These are phyloP conservation scores for Myiotriccus ornatus DNA, from an alignment of 2,797 vertebrate species.

Conservation along the genomic window DNA sequence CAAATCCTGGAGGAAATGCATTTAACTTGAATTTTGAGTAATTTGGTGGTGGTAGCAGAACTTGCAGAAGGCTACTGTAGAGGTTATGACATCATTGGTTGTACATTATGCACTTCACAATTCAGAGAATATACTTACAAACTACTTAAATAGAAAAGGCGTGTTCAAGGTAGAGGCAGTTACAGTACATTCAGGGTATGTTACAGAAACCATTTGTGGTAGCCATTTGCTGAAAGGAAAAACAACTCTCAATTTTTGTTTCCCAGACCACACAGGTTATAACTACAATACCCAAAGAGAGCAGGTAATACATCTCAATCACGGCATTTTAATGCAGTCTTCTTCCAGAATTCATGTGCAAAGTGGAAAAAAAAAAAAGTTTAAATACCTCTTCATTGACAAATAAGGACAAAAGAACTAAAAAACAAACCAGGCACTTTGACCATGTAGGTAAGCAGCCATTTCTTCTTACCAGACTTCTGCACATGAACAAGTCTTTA, in stretches of 20 bases:
- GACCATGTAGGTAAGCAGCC: conserved; percentile 60
- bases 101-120: conserved; percentile 55
- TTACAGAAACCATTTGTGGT: conserved; percentile 58
- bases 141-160: conserved; percentile 61
- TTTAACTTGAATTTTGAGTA: background rate
- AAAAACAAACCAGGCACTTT: conserved; percentile 70
- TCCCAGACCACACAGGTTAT: conserved; percentile 57
- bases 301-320: background rate
- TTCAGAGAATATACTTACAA: conserved; percentile 41
- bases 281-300: conserved; percentile 57
- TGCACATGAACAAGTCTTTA: conserved; percentile 54
- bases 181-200: conserved; percentile 65
- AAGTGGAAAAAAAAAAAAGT: conserved; percentile 27
- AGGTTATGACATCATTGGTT: conserved; percentile 36
- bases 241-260: conserved; percentile 25
- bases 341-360: conserved; percentile 59
- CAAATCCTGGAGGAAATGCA: conserved; percentile 17
- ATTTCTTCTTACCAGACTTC: conserved; percentile 48
- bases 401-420: conserved; percentile 42
- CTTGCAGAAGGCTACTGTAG: conserved; percentile 58
- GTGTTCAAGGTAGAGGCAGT: conserved; percentile 68
- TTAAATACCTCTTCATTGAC: conserved; percentile 56
- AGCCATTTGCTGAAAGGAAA: conserved; percentile 41
- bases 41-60: conserved; percentile 41
- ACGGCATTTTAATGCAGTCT: conserved; percentile 24